Conservation (phyloP, 2,888 invertebrate genomes). For the Phortica magna region DNA sequence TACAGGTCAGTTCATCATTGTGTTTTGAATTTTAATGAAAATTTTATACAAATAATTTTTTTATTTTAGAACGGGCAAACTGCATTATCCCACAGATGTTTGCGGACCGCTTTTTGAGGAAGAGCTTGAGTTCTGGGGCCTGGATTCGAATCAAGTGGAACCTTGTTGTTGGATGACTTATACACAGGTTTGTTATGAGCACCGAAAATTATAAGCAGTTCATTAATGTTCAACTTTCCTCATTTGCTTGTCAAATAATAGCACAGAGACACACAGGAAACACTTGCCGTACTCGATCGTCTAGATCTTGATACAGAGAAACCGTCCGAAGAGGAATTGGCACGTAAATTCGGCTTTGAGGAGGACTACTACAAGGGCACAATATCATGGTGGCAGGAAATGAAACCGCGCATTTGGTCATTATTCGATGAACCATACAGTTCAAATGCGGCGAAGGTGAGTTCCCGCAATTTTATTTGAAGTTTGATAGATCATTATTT, state of each 20-base stretch:
- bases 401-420: slow-evolving; percentile 99
- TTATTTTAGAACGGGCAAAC: slow-evolving; percentile 90
- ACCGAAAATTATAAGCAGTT: neutral
- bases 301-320: slow-evolving; percentile 98
- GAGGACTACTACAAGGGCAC: slow-evolving; percentile 95
- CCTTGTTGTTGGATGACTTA: slow-evolving; percentile 99
- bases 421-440: slow-evolving; percentile 99
- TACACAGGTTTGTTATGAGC: slow-evolving; percentile 84
- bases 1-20: slow-evolving; percentile 83
- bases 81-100: slow-evolving; percentile 99
- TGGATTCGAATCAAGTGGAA: slow-evolving; percentile 99
- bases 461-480: neutral
- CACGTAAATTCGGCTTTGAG: slow-evolving; percentile 97
- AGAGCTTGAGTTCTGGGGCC: slow-evolving; percentile 99
- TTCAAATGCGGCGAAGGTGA: slow-evolving; percentile 97
- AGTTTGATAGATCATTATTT: neutral
- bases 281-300: slow-evolving; percentile 96
- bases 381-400: slow-evolving; percentile 96
- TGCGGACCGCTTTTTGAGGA: slow-evolving; percentile 99
- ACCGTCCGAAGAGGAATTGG: slow-evolving; percentile 98
- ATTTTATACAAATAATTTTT: neutral
- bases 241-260: slow-evolving; percentile 70
- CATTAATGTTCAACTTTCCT: neutral
- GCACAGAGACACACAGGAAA: slow-evolving; percentile 99
- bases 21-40: neutral